Percentiles rank a stretch among this genome's conserved stretches.
phyloP scores from a whole-genome alignment of 2,113 vertebrate genomes.

The Regulus satrapa region DNA sequence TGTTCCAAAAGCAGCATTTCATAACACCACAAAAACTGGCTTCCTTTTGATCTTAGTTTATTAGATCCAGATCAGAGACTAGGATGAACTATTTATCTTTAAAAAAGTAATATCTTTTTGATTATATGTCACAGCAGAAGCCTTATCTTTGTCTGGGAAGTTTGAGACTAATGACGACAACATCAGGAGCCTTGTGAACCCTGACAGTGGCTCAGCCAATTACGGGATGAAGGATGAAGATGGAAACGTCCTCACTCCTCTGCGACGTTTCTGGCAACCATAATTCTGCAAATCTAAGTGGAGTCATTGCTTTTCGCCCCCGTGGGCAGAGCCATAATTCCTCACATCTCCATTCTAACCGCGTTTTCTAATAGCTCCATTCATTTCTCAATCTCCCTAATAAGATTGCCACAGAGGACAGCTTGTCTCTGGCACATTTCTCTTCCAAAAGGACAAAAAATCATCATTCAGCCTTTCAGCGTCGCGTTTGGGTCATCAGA shows the following conservation, averaged over 20 bases:
- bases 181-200: constrained; percentile 10
- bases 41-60: constrained; percentile 39
- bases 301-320: constrained; percentile 19
- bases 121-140: constrained; percentile 45
- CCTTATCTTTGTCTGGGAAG: constrained; percentile 46
- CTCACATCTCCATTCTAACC: constrained; percentile 21
- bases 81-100: constrained; percentile 41
- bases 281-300: constrained; percentile 41
- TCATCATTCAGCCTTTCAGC: constrained; percentile 20
- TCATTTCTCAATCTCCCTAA: constrained; percentile 55
- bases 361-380: constrained; percentile 2
- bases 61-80: constrained; percentile 33
- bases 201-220: constrained; percentile 49
- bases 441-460: constrained; percentile 40
- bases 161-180: constrained; percentile 31
- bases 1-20: constrained; percentile 16
- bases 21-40: not conserved
- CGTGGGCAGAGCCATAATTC: constrained; percentile 32
- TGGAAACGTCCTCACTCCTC: not conserved
- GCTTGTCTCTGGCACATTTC: constrained; percentile 15
- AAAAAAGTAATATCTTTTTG: constrained; percentile 58
- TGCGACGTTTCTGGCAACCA: not conserved
- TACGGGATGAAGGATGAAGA: constrained; percentile 28
- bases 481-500: not conserved
- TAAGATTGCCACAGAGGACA: constrained; percentile 23